Evolutionary conservation across 2,797 vertebrate genomes (phyloP).

Genomic region (Macroramphosus scolopax): DNA sequence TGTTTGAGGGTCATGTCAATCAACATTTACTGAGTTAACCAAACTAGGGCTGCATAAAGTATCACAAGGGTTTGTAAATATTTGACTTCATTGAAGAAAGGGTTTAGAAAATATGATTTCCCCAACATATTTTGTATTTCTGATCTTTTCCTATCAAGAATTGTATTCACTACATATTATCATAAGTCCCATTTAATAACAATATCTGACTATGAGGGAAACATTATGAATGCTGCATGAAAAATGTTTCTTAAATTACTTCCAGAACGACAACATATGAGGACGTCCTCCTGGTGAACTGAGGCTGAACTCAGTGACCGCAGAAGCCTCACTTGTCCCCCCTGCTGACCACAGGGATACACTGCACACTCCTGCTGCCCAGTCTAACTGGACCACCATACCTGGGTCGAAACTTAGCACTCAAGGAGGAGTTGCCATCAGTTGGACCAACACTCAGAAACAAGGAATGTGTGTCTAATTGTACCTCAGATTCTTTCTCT

Average conservation of each 20-base stretch:
- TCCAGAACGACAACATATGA: conserved; percentile 82
- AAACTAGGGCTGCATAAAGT: no score
- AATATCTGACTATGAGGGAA: no score
- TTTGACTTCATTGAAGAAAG: no score
- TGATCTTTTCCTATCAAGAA: no score
- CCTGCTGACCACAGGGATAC: conserved; percentile 46
- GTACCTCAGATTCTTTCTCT: conserved; percentile 1
- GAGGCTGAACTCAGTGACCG: conserved; percentile 30
- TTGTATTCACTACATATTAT: no score
- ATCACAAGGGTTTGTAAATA: no score
- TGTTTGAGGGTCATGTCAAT: no score
- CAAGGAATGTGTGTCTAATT: neutral
- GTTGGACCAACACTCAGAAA: conserved; percentile 14
- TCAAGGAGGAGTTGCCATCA: neutral
- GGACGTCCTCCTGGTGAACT: conserved; percentile 80
- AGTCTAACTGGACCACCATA: neutral
- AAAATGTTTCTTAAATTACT: conserved; percentile 3
- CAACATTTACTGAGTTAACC: no score
- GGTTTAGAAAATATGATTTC: no score
- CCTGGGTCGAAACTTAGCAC: conserved; percentile 23
- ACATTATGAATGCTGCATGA: no score
- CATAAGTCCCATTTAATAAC: no score
- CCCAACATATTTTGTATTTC: no score
- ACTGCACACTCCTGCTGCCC: conserved; percentile 21
- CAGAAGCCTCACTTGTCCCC: conserved; percentile 24